Evolutionary conservation across 2,113 vertebrate species (phyloP), one percentile per base, ranked within the genome.

Genomic region (Conger conger): DNA sequence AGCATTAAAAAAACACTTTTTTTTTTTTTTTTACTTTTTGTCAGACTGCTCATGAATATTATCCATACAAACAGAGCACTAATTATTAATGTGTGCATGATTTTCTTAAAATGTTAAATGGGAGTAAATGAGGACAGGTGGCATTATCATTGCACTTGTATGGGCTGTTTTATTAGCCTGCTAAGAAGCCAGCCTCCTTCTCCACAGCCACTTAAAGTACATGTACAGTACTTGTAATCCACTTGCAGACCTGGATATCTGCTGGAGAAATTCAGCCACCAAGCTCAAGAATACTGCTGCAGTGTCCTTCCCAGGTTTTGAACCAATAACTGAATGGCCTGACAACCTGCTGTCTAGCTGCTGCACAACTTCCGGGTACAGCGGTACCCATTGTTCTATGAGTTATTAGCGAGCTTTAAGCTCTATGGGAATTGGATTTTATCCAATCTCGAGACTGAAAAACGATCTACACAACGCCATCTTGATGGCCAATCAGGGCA

Each of bases 1-100:
- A 5, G 45, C 45, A 50, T 13, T 1, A 50, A 50, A 50, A 50
- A 9, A 50, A 50, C 0, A 50, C 1, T 42, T 42, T 42, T 42
- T 42, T 13, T 5, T 50, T 50, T 50, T 50, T 50, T 50, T 13
- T 9, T 11, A 50, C 45, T 36, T 63, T 36, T 17, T 36, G 35
- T 36, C 33, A 15, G 76, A 36, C 42, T 79, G 3, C 17, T 9
- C 38, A 27, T 7, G 6, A 35, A 42, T 83, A 63, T 78, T 76
- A 83, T 83, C 63, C 42, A 30, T 68, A 83, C 63, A 76, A 83
- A 76, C 53, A 42, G 45, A n/a, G 45, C 82, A 35, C 42, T 33
- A 76, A 40, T 83, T 83, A 33, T 2, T n/a, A 35, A 45, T 35
- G 35, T 35, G 68, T 77, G 45, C 68, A 20, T 53, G 57, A 63